These are phyloP conservation scores for Meteorus cinctellus DNA, from an alignment of 2,888 invertebrate species.

Conservation along the genomic window DNA sequence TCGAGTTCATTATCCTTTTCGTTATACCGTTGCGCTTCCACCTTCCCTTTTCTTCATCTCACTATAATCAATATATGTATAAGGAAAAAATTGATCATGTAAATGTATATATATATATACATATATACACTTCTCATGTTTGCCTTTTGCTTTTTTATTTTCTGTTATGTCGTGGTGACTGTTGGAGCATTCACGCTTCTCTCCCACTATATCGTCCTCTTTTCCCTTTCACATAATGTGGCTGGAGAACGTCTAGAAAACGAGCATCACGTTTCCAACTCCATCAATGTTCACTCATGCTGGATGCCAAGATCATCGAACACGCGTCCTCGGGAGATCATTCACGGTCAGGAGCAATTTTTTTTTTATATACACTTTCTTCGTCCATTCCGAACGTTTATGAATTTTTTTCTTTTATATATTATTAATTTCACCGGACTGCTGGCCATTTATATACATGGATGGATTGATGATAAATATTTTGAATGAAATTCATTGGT, in stretches of 20 bases:
- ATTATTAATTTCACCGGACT: background rate
- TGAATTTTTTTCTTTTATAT: background rate
- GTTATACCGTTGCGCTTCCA: conserved; percentile 21
- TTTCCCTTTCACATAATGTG: conserved; percentile 45
- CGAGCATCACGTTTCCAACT: conserved; percentile 9
- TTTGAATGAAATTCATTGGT: conserved; percentile 5
- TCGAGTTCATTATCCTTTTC: conserved; percentile 16
- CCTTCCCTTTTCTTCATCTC: conserved; percentile 33
- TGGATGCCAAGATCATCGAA: conserved; percentile 32
- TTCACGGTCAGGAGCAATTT: conserved; percentile 36
- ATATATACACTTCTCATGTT: background rate
- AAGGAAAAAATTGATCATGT: background rate
- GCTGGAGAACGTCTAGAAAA: conserved; percentile 29
- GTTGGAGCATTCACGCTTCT: background rate
- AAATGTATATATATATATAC: background rate
- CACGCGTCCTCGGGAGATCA: conserved; percentile 30
- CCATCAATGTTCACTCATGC: background rate
- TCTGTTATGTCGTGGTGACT: background rate
- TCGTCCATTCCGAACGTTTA: background rate
- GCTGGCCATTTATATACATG: background rate
- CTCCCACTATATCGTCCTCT: background rate
- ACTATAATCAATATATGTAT: background rate
- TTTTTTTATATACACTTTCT: conserved; percentile 34
- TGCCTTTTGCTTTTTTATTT: background rate
- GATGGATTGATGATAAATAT: background rate